Base-by-base conservation (phyloP, 2,888 invertebrate species). In the Lasioglossum malachurum region DNA sequence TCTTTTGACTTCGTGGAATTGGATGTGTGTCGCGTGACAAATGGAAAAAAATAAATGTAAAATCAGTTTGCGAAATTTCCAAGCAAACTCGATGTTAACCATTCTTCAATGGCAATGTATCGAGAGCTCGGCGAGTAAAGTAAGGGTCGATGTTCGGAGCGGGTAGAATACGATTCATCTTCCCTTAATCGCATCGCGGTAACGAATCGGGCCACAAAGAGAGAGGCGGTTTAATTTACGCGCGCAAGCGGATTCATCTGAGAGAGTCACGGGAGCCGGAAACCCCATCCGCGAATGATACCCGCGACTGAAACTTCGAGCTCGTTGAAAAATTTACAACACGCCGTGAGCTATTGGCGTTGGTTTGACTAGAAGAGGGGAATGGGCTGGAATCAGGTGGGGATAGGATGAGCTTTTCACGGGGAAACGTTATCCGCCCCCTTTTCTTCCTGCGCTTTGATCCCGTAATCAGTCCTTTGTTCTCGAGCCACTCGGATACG, bases 391-490 rank as follows among this genome's bases (percentile, higher is more conserved):
- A 57, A 57, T 12, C 57, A 12, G 57, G 57, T 57, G 57, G 57
- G 57, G 57, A n/a, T 57, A 57, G 4, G 57, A 57, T 57, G 57
- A 57, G 57, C 57, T 57, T 57, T 57, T 57, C 57, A 57, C 57
- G 12, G 74, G 38, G 31, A 57, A 49, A 44, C 35, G 31, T 38
- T 67, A 49, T n/a, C 72, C 81, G 73, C 53, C 74, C 75, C 46
- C 71, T 69, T 38, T 71, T 73, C 80, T 88, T 86, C 77, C 85
- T 67, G 75, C 78, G 73, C 91, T 92, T 92, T 92, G 91, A 90
- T 88, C 89, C 84, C 81, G 79, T 86, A 92, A 92, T 92, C 91
- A 92, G 84, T 75, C 89, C 88, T 92, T 92, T 92, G 91, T 92
- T 84, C 87, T 44, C 2, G 31, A 31, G 31, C 64, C 69, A 72